These are phyloP conservation scores for Prostheceraeus crozeri DNA, from an alignment of 2,888 invertebrate genomes.

Conservation along the genomic window DNA sequence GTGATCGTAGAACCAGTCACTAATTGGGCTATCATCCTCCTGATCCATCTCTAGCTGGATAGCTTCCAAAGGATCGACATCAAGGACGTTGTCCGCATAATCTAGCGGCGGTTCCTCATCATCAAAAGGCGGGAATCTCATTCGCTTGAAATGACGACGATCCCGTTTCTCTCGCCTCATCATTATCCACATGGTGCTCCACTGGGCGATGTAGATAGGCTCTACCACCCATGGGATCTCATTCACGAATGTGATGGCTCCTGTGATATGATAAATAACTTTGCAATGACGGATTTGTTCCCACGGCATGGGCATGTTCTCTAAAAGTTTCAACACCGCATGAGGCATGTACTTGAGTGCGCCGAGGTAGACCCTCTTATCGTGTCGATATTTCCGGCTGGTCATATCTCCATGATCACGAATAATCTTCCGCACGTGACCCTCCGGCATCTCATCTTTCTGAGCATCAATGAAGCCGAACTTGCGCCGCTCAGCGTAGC, in stretches of 20 bases:
- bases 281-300: conserved; percentile 97
- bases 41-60: conserved; percentile 94
- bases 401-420: conserved; percentile 99
- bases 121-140: conserved; percentile 99
- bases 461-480: conserved; percentile 97
- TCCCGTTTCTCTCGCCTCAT: conserved; percentile 98
- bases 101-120: conserved; percentile 99
- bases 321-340: conserved; percentile 92
- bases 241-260: conserved; percentile 98
- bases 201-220: conserved; percentile 96
- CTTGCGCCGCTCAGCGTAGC: conserved; percentile 94
- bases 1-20: conserved; percentile 97
- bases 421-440: conserved; percentile 96
- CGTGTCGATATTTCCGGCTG: conserved; percentile 92
- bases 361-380: conserved; percentile 93
- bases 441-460: conserved; percentile 99
- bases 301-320: conserved; percentile 99
- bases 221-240: conserved; percentile 99
- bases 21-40: conserved; percentile 69
- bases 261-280: conserved; percentile 92
- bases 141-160: conserved; percentile 93
- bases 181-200: conserved; percentile 99
- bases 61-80: conserved; percentile 95
- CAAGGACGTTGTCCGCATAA: conserved; percentile 96
- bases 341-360: conserved; percentile 99